Base-by-base conservation (phyloP, 1,140 invertebrate species). In the Condylostylus longicornis region DNA sequence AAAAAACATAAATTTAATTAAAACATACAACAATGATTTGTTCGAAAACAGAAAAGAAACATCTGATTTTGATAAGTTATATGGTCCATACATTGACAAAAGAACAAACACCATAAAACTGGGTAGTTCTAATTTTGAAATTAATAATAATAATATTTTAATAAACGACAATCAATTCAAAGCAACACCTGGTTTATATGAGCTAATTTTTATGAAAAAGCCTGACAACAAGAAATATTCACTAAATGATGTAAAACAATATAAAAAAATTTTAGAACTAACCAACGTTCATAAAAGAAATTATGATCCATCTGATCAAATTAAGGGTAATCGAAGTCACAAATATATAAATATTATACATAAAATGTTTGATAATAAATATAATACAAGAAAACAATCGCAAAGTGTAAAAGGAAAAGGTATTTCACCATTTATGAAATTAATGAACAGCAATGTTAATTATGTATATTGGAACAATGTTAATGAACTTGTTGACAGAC, bases 231-330 rank as follows among this genome's bases (percentile, higher is more conserved):
- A 15, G 12, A 33, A 13, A 19, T 48, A 46, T 27, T 46, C 36
- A 19, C 10, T 38, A 17, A n/a, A 41, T 23, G 46, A 51, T 43
- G 37, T 42, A 35, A 18, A 37, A 30, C 37, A 36, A 18, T 52
- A 52, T 45, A 42, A 37, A 36, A 33, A 47, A 17, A 47, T 53
- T 28, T 31, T 50, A 21, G 15, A 34, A 35, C 29, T 22, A 30
- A 42, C 44, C n/a, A 49, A 43, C 38, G 46, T 41, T 14, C 40
- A 50, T 40, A 38, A 39, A 37, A 31, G 33, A 31, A 42, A 46
- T 38, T 43, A 42, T 42, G 29, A 48, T 36, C 12, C 20, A 8
- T 37, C 31, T 25, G 36, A 22, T 38, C 42, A 42, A 34, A 39
- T 50, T 17, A 32, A 43, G 33, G 37, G 44, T 18, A 43, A 35